Conservation (phyloP, 2,113 vertebrate species). For the Bubo blakistoni region DNA sequence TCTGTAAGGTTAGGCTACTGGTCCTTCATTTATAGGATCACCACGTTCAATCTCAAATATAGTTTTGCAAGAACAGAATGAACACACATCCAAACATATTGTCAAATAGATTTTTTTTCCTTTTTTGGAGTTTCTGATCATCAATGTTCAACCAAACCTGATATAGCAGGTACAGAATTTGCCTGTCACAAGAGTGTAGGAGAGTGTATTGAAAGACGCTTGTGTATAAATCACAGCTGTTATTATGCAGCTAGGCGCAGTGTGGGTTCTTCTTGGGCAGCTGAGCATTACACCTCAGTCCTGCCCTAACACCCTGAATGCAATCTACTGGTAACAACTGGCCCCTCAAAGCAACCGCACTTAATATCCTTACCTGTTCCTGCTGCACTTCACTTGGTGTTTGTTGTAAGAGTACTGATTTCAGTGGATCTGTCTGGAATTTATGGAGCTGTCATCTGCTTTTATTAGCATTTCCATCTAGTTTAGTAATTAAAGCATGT, state of each 20-base stretch:
- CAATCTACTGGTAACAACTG: neutral
- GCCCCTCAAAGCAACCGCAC: neutral
- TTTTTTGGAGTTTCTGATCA: neutral
- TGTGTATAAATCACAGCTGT: neutral
- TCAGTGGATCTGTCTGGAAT: neutral
- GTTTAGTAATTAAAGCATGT: conserved; percentile 17
- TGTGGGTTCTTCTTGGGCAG: neutral
- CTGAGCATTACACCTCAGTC: neutral
- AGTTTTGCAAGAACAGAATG: neutral
- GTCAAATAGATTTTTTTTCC: neutral
- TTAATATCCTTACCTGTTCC: neutral
- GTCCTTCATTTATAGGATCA: neutral
- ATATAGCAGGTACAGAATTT: neutral
- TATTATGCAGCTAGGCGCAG: neutral
- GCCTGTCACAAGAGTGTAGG: neutral
- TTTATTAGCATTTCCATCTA: neutral
- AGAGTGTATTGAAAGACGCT: neutral
- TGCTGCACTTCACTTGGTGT: neutral
- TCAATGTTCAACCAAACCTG: neutral
- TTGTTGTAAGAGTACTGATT: neutral
- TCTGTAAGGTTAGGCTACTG: neutral
- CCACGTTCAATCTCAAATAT: neutral
- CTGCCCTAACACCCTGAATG: neutral
- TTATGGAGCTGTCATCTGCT: neutral
- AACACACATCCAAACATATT: neutral